Base-by-base conservation (phyloP, 37 sponge, comb jelly and placozoan species). In the Amphimedon queenslandica region DNA sequence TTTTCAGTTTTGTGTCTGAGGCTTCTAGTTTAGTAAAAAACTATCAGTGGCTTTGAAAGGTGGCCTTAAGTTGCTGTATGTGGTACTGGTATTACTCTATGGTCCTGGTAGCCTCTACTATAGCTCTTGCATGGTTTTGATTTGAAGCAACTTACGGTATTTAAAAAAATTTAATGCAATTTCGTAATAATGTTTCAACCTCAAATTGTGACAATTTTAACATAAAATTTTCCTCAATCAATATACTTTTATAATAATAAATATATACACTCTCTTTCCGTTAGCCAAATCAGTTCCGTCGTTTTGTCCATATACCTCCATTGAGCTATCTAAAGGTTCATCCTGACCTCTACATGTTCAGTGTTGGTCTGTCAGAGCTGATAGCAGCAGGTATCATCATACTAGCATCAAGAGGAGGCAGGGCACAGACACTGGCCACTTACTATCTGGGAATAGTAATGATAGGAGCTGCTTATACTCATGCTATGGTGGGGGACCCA, bases 391-490 rank as follows among this genome's bases (percentile, higher is more conserved):
- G 57, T 1, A 40, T 79, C n/a, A 53, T 94, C 31, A 36, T 79
- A 24, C 37, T 82, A 23, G 74, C 67, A 0, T n/a, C n/a, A n/a
- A n/a, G n/a, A n/a, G 37, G 37, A 20, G 38, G 43, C 18, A 40
- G 40, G 1, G 42, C 55, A 16, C 34, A 42, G 18, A n/a, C 51
- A 16, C 23, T 80, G 42, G 87, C 77, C 2, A 82, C 69, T 34
- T 79, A 43, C 47, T 61, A 72, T 1, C 77, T 94, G 21, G 58
- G 78, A 6, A n/a, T 78, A n/a, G 28, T 90, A 20, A 90, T 94
- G 91, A n/a, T 85, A 42, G 94, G 94, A 65, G 94, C 94, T 3
- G 23, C 80, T 37, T 86, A 76, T 77, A 83, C 84, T 0, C 94
- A 94, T 65, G 75, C 56, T 67, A 58, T 29, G 6, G 18, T 94